Evolutionary conservation across 1,140 invertebrate genomes (phyloP).

Genomic region (Gerris buenoi): DNA sequence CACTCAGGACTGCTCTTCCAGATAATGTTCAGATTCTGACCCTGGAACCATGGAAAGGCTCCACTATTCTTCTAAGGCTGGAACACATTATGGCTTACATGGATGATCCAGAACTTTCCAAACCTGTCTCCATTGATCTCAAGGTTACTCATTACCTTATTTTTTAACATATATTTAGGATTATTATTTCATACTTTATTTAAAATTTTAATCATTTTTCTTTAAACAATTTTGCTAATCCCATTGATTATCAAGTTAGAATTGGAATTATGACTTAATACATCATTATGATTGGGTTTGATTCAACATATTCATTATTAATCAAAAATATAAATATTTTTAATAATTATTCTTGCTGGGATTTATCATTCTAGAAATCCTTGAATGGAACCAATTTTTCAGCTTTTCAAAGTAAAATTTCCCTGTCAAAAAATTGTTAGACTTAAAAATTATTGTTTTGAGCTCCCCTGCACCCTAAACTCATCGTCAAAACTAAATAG

Average conservation of each 20-base stretch:
- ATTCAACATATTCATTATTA: neutral
- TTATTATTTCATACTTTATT: neutral
- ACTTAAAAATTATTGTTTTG: too few relatives aligned
- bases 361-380: too few relatives aligned
- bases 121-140: slow-evolving; percentile 39
- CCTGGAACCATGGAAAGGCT: slow-evolving; percentile 62
- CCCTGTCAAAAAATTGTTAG: too few relatives aligned
- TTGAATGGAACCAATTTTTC: too few relatives aligned
- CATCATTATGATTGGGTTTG: neutral
- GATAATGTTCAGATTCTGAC: slow-evolving; percentile 70
- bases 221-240: neutral
- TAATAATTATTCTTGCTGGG: too few relatives aligned
- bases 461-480: too few relatives aligned
- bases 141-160: slow-evolving; percentile 26
- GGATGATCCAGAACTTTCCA: slow-evolving; percentile 43
- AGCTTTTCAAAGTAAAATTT: too few relatives aligned
- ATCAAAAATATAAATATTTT: too few relatives aligned
- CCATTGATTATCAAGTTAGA: neutral
- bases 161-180: neutral
- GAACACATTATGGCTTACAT: slow-evolving; percentile 72
- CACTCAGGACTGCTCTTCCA: slow-evolving; percentile 43
- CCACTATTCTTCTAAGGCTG: slow-evolving; percentile 55
- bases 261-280: neutral
- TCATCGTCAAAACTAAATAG: too few relatives aligned
- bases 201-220: neutral